These are phyloP conservation scores for Anas flavirostris DNA, from an alignment of 2,797 vertebrate genomes.

Conservation along the genomic window DNA sequence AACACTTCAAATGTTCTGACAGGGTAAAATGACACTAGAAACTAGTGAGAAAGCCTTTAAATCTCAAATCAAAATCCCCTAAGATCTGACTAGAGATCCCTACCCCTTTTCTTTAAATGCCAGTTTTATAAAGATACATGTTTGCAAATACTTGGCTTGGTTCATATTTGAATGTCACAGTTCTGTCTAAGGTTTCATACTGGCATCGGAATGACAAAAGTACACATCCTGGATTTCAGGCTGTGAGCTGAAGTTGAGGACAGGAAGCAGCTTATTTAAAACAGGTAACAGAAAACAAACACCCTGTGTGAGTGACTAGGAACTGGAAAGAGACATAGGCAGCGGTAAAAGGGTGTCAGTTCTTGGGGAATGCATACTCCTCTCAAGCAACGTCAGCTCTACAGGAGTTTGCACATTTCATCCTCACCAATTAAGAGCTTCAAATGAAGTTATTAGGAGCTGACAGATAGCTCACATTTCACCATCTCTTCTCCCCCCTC, in stretches of 20 bases:
- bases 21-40: background rate
- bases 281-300: conserved; percentile 3
- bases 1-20: background rate
- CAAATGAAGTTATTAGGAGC: conserved; percentile 6
- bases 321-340: background rate
- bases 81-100: background rate
- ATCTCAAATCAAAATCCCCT: background rate
- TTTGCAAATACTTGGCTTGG: background rate
- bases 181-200: background rate
- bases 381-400: background rate
- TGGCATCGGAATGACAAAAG: background rate
- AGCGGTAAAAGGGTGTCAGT: background rate
- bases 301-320: background rate
- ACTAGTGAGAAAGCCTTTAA: background rate
- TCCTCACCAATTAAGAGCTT: background rate
- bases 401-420: background rate
- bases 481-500: background rate
- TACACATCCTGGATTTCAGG: conserved; percentile 10
- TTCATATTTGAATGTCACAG: conserved; percentile 7
- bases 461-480: conserved; percentile 13
- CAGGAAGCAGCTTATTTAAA: conserved; percentile 20
- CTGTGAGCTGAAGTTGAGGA: background rate
- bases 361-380: background rate
- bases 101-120: background rate
- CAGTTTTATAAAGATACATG: background rate